A percentile compares a stretch with the other conserved stretches of the same genome.
Evolutionary conservation across 1,140 invertebrate species (phyloP).

Genomic region (Aculops lycopersici): DNA sequence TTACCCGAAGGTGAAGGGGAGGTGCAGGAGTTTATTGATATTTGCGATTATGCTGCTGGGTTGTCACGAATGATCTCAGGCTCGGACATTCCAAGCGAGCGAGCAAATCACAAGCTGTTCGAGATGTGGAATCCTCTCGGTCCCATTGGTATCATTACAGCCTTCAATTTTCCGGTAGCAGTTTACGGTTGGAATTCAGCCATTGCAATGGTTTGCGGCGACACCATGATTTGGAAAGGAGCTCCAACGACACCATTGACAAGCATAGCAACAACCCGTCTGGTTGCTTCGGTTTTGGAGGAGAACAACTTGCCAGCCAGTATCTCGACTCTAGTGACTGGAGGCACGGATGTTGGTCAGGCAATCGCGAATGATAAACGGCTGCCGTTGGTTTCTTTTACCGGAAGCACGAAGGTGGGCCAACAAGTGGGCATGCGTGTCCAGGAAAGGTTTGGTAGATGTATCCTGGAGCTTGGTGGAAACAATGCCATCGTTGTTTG

Average conservation of each 20-base stretch:
- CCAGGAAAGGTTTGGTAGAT: conserved; percentile 66
- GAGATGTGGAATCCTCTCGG: conserved; percentile 88
- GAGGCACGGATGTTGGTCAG: conserved; percentile 53
- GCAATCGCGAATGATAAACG: conserved; percentile 43
- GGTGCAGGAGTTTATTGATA: conserved; percentile 92
- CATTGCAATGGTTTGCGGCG: conserved; percentile 69
- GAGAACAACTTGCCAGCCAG: conserved; percentile 62
- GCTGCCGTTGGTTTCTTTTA: conserved; percentile 62
- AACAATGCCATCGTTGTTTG: conserved; percentile 75
- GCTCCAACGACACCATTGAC: conserved; percentile 60
- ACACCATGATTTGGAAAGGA: conserved; percentile 77
- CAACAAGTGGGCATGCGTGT: conserved; percentile 43
- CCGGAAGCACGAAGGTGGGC: conserved; percentile 57
- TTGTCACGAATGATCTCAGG: conserved; percentile 68
- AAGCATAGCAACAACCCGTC: conserved; percentile 69
- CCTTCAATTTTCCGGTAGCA: conserved; percentile 93
- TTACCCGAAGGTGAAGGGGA: conserved; percentile 57
- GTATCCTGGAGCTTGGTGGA: conserved; percentile 69
- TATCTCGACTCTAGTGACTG: conserved; percentile 51
- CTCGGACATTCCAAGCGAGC: conserved; percentile 57
- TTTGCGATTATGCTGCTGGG: conserved; percentile 89
- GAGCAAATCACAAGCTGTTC: conserved; percentile 53
- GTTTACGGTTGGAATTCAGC: conserved; percentile 98
- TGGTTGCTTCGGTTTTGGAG: conserved; percentile 37
- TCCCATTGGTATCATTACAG: conserved; percentile 74